A percentile compares a stretch with the other conserved stretches of the same genome.
Conservation (phyloP, 1,140 invertebrate species). For the Aphidius gifuensis region DNA sequence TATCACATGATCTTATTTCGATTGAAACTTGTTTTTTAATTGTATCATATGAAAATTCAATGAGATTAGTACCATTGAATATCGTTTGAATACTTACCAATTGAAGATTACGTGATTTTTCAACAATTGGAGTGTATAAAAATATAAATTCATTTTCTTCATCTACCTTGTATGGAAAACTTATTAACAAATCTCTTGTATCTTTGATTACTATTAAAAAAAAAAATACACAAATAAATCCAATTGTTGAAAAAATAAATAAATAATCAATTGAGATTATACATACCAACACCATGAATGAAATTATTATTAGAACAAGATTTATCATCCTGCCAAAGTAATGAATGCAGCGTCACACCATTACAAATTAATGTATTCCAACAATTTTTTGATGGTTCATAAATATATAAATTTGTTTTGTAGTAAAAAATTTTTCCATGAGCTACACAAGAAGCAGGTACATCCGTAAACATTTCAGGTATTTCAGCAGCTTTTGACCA, state of each 20-base stretch:
- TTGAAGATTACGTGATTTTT: too few relatives aligned
- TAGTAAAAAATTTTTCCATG: conserved; percentile 28
- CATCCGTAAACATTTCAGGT: conserved; percentile 26
- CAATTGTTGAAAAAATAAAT: too few relatives aligned
- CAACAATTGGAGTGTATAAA: too few relatives aligned
- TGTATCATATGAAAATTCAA: too few relatives aligned
- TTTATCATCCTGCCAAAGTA: conserved; percentile 7
- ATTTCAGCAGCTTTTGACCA: conserved; percentile 24
- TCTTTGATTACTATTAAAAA: too few relatives aligned
- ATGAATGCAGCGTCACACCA: conserved; percentile 15
- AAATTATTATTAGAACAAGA: conserved; percentile 11
- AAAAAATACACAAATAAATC: too few relatives aligned
- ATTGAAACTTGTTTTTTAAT: conserved; percentile 4
- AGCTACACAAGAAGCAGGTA: conserved; percentile 29
- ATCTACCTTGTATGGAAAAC: too few relatives aligned
- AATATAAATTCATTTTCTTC: too few relatives aligned
- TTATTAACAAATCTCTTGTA: too few relatives aligned
- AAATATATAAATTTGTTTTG: conserved; percentile 26
- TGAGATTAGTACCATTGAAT: too few relatives aligned
- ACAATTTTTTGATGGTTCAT: conserved; percentile 19
- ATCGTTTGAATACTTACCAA: too few relatives aligned
- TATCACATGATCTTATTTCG: neutral
- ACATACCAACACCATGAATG: conserved; percentile 13
- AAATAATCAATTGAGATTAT: neutral
- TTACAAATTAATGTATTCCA: conserved; percentile 21